A percentile compares a stretch with the other conserved stretches of the same genome.
Evolutionary conservation across 2,797 vertebrate genomes (phyloP).

Genomic region (Galagoides demidoff): DNA sequence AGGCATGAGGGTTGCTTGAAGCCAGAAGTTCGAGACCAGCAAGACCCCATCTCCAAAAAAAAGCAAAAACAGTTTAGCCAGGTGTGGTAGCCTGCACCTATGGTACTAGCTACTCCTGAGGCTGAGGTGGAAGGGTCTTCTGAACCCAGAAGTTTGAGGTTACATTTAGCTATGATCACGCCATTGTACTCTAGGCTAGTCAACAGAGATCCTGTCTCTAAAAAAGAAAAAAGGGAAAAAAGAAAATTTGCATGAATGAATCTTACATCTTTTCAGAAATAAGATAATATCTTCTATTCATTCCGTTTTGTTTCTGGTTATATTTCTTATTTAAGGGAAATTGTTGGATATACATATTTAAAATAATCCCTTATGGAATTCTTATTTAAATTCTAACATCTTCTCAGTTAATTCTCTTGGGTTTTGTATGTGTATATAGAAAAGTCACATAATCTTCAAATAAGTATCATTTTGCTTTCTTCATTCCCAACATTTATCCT

Average conservation of each 20-base stretch:
- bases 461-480: constrained; percentile 22
- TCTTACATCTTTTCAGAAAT: constrained; percentile 61
- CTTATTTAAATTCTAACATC: background rate
- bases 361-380: background rate
- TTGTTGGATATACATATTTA: background rate
- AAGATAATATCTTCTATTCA: background rate
- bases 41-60: background rate
- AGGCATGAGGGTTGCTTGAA: background rate
- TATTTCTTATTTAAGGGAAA: background rate
- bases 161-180: background rate
- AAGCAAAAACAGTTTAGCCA: background rate
- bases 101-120: background rate
- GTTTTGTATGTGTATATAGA: background rate
- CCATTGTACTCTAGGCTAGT: background rate
- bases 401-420: constrained; percentile 41
- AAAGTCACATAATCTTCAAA: constrained; percentile 1
- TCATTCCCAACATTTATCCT: background rate
- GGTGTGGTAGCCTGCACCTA: background rate
- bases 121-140: background rate
- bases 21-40: background rate
- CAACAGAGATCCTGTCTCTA: background rate
- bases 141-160: background rate
- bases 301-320: constrained; percentile 13
- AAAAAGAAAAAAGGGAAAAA: background rate
- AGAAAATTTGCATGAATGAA: background rate